These are phyloP conservation scores for Mesaphorura yosii DNA, from an alignment of 1,140 invertebrate species.

Conservation along the genomic window DNA sequence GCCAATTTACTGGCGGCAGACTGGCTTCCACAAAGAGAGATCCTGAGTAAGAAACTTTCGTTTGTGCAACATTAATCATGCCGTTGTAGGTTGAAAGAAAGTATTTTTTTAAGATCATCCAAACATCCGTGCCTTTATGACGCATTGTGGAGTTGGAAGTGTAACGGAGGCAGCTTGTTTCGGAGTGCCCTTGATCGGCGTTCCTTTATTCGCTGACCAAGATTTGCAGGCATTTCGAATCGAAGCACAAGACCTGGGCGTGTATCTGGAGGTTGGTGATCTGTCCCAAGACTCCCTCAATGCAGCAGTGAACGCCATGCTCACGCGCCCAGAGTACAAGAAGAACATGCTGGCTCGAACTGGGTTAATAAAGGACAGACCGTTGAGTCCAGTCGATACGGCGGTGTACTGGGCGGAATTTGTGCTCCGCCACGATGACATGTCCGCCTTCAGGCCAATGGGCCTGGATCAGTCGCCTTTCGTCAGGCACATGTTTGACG, in stretches of 20 bases:
- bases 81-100: too few species aligned
- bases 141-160: slow-evolving; percentile 66
- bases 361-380: slow-evolving; percentile 12
- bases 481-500: background rate
- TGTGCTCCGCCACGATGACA: slow-evolving; percentile 25
- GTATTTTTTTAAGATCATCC: slow-evolving; percentile 47
- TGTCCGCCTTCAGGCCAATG: slow-evolving; percentile 6
- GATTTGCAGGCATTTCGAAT: slow-evolving; percentile 30
- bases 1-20: slow-evolving; percentile 15
- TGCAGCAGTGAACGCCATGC: slow-evolving; percentile 1
- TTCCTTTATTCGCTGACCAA: slow-evolving; percentile 31
- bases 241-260: slow-evolving; percentile 27
- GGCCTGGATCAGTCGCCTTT: background rate
- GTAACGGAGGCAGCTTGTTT: slow-evolving; percentile 69
- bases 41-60: slow-evolving; percentile 52
- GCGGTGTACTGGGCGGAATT: slow-evolving; percentile 26
- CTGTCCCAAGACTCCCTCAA: slow-evolving; percentile 5
- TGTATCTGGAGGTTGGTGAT: slow-evolving; percentile 12
- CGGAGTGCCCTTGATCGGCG: slow-evolving; percentile 51
- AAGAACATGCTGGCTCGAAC: slow-evolving; percentile 10
- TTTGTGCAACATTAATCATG: background rate
- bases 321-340: slow-evolving; percentile 4
- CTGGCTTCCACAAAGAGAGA: slow-evolving; percentile 71
- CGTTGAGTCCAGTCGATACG: slow-evolving; percentile 1
- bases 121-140: slow-evolving; percentile 62